Conservation (phyloP, 1,140 invertebrate genomes). For the Diachasma alloeum region DNA sequence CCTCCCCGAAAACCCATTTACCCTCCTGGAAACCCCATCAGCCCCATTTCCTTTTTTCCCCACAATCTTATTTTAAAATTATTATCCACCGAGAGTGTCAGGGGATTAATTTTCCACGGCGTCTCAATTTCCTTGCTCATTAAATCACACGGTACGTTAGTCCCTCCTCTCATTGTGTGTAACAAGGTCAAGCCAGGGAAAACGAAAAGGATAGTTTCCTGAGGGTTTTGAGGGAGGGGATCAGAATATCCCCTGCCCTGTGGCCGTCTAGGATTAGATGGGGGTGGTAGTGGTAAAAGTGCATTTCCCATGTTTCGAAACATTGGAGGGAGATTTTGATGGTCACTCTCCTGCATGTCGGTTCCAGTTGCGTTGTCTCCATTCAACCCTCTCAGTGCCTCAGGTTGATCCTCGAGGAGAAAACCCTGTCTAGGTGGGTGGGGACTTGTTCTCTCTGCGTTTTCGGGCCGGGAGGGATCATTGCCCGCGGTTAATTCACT, state of each 20-base stretch:
- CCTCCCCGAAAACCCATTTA: not conserved
- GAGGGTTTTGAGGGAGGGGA: too few relatives aligned
- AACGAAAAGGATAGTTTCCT: too few relatives aligned
- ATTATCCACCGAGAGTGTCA: not conserved
- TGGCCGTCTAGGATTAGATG: not conserved
- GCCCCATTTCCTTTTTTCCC: not conserved
- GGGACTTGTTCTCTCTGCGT: not conserved
- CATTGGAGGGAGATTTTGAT: not conserved
- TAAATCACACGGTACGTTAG: not conserved
- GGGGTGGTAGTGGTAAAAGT: not conserved
- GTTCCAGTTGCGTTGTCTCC: not conserved
- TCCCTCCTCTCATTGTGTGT: not conserved
- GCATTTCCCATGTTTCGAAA: not conserved
- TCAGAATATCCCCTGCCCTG: too few relatives aligned
- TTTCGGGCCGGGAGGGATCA: not conserved
- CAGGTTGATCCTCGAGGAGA: not conserved
- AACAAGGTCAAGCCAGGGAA: not conserved
- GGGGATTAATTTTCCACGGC: not conserved
- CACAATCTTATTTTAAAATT: not conserved
- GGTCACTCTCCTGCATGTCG: not conserved
- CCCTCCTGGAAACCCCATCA: not conserved
- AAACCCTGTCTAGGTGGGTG: not conserved
- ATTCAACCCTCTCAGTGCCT: not conserved
- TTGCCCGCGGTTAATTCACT: constrained; percentile 42
- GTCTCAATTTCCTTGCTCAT: not conserved